phyloP scores from a whole-genome alignment of 1,140 invertebrate genomes.

The Ruditapes philippinarum region DNA sequence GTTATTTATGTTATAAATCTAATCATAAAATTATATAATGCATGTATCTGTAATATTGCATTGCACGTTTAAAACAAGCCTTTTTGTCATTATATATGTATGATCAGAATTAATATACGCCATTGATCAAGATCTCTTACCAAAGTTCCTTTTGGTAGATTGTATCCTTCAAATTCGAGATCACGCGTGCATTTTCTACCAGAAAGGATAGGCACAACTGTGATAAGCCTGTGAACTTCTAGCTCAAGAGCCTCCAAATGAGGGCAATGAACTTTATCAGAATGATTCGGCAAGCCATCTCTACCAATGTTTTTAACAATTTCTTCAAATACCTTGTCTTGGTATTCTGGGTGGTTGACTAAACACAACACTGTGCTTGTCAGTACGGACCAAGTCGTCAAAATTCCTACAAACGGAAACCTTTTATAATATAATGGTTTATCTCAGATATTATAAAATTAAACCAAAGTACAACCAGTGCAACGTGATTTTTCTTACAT shows the following conservation, averaged over 20 bases:
- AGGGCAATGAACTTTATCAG: background rate
- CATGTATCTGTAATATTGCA: too few species aligned
- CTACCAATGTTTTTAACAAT: background rate
- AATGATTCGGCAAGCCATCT: background rate
- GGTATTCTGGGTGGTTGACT: background rate
- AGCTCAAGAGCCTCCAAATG: background rate
- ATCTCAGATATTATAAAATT: too few species aligned
- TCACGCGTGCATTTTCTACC: background rate
- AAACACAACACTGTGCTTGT: background rate
- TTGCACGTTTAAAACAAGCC: too few species aligned
- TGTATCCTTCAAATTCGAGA: background rate
- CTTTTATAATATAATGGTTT: background rate
- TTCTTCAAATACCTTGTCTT: conserved; percentile 6
- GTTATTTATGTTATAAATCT: too few species aligned
- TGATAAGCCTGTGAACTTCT: background rate
- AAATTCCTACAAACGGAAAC: background rate
- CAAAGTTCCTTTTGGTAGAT: background rate
- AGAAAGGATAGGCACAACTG: background rate
- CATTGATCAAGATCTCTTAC: too few species aligned
- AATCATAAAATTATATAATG: too few species aligned
- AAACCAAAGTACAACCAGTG: too few species aligned
- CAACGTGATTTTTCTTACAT: too few species aligned
- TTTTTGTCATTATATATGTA: too few species aligned
- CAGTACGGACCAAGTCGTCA: background rate
- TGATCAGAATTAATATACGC: too few species aligned